These are phyloP conservation scores for Phoenoteleia sp. DNA, from an alignment of 2,888 invertebrate genomes.

Conservation along the genomic window DNA sequence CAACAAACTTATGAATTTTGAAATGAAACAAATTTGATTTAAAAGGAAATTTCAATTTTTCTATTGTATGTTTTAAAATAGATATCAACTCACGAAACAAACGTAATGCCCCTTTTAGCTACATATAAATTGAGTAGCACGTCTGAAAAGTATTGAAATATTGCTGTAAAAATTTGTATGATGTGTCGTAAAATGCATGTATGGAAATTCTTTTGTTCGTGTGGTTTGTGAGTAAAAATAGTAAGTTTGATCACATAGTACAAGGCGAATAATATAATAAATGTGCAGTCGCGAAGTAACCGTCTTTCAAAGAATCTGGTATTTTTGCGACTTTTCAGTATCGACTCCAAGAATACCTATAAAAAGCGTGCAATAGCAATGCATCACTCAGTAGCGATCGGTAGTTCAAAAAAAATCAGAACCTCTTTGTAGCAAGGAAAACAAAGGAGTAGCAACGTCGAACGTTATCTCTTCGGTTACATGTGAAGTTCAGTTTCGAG, in stretches of 20 bases:
- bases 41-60: too few species aligned
- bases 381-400: constrained; percentile 68
- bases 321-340: constrained; percentile 65
- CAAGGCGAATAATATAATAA: constrained; percentile 59
- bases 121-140: neutral
- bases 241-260: constrained; percentile 34
- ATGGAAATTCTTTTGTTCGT: constrained; percentile 49
- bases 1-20: too few species aligned
- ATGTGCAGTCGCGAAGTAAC: constrained; percentile 50
- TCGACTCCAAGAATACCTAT: constrained; percentile 65
- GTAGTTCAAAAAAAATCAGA: constrained; percentile 37
- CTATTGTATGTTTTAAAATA: too few species aligned
- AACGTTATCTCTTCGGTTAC: constrained; percentile 73
- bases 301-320: constrained; percentile 25
- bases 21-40: too few species aligned
- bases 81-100: too few species aligned
- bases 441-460: constrained; percentile 61
- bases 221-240: constrained; percentile 13
- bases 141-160: constrained; percentile 9
- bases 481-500: constrained; percentile 82
- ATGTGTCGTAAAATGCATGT: constrained; percentile 54
- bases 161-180: constrained; percentile 41
- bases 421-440: constrained; percentile 40
- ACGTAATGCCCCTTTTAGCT: neutral
- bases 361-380: constrained; percentile 62